Conservation (phyloP, 2,797 vertebrate genomes). For the Meda fulgida region DNA sequence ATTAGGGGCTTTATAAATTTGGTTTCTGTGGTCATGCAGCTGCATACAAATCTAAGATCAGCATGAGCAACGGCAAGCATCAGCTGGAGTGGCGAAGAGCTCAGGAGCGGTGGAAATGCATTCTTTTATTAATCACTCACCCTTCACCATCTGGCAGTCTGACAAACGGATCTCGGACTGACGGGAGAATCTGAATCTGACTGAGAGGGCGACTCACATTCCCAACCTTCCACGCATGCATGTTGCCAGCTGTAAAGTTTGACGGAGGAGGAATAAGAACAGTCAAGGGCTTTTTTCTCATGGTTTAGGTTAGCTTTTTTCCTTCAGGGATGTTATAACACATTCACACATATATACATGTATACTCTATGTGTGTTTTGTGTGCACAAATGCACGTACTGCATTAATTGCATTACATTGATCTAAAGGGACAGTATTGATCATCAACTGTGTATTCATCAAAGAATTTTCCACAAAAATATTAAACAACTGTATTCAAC, state of each 20-base stretch:
- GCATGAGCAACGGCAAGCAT: constrained; percentile 16
- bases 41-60: constrained; percentile 53
- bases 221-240: constrained; percentile 27
- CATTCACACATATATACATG: neutral
- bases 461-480: neutral
- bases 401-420: too few relatives aligned
- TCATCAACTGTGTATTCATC: neutral
- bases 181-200: constrained; percentile 36
- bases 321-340: neutral
- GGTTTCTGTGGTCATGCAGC: constrained; percentile 40
- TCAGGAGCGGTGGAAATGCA: constrained; percentile 32
- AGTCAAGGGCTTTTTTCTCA: neutral
- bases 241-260: constrained; percentile 25
- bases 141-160: constrained; percentile 49
- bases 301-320: neutral
- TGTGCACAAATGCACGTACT: too few relatives aligned
- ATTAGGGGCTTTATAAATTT: constrained; percentile 31
- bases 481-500: neutral
- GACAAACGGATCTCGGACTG: constrained; percentile 44
- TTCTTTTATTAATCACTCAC: constrained; percentile 42
- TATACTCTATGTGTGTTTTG: neutral
- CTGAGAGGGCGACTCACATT: constrained; percentile 20
- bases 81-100: constrained; percentile 42
- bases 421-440: too few relatives aligned
- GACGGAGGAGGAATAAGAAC: constrained; percentile 17